Base-by-base conservation (phyloP, 2,113 vertebrate genomes). In the Amphiprion percula region DNA sequence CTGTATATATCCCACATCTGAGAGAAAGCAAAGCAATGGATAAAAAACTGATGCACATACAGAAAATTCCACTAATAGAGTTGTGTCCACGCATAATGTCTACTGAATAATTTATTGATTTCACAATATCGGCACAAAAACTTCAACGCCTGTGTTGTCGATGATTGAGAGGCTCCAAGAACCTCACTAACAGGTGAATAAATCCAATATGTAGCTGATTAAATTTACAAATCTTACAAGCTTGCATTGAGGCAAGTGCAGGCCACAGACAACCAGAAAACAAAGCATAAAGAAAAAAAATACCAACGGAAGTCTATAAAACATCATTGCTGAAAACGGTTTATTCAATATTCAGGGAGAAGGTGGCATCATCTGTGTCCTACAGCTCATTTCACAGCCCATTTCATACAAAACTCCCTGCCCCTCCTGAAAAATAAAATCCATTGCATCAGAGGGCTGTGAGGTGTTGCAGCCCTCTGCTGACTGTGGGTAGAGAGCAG, bases 381-480 rank as follows among this genome's bases (percentile, higher is more conserved):
- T 17, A 10, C 59, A 63, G 59, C 30, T 63, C 49, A 53, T 73
- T 73, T 41, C 33, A 73, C 49, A 73, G 54, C 44, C 24, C 67
- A 19, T 58, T 69, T 58, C 24, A 44, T 44, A 3, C 41, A 44
- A 2, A 44, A 44, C 14, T 44, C 41, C 4, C 41, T 44, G 47
- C 65, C 39, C 37, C 24, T 63, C 2, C 23, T 68, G 30, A 8
- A 68, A 17, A 68, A 15, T 54, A 16, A 10, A 41, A 24, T 11
- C 28, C 50, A 10, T 28, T 23, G 6, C 37, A 26, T 54, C 19
- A 17, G 21, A 55, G 17, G 37, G 17, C 16, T 37, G 14, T 60
- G 47, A 59, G 33, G 49, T 28, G 33, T 14, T 56, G 41, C 9
- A 23, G 19, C 19, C 24, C 46, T 24, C 37, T 55, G 15, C 23